Conservation (phyloP, 1,140 invertebrate species). For the Zeugodacus cucurbitae region DNA sequence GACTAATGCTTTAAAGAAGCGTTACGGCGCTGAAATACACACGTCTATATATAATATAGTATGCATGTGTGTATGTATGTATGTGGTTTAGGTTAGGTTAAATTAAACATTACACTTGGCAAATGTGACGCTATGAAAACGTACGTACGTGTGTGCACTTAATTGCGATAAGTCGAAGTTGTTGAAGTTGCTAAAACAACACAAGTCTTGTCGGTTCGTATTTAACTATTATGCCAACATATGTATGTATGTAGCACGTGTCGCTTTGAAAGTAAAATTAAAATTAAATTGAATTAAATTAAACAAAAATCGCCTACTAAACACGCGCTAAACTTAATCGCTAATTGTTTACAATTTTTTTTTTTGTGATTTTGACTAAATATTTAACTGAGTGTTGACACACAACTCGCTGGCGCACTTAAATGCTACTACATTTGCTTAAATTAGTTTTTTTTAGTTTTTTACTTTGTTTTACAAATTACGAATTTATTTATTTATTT, state of each 20-base stretch:
- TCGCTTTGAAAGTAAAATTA: background rate
- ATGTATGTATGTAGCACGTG: no score
- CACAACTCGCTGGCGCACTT: background rate
- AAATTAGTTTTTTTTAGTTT: background rate
- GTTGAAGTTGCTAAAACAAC: background rate
- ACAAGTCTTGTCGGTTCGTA: background rate
- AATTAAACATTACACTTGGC: background rate
- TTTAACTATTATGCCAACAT: background rate
- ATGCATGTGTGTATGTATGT: background rate
- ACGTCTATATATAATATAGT: background rate
- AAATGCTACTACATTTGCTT: background rate
- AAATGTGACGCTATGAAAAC: background rate
- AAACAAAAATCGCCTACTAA: background rate
- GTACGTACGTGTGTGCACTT: background rate
- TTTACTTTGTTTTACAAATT: constrained; percentile 20
- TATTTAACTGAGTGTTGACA: background rate
- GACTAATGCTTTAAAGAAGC: background rate
- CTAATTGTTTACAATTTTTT: background rate
- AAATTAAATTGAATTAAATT: no score
- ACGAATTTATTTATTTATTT: constrained; percentile 25
- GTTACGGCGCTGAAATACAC: background rate
- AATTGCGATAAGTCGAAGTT: background rate
- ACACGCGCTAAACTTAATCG: background rate
- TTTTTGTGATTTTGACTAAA: constrained; percentile 33
- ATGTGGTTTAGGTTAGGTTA: background rate